These are phyloP conservation scores for Schizopygopsis pylzovi DNA, from an alignment of 2,797 vertebrate species.

Conservation along the genomic window DNA sequence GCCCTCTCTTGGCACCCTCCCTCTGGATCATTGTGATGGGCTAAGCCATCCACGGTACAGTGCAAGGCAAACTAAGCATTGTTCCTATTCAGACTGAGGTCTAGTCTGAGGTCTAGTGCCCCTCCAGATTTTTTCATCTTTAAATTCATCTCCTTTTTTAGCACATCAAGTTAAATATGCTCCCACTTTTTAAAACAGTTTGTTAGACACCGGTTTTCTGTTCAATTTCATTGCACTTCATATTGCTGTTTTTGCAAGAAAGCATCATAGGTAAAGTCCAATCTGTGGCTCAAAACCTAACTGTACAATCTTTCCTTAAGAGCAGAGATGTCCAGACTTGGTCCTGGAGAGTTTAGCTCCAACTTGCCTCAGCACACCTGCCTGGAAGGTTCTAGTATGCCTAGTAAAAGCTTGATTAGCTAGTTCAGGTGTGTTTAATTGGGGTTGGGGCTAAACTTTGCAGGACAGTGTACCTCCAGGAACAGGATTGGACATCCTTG, in stretches of 20 bases:
- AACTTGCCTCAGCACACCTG: background rate
- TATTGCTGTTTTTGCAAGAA: background rate
- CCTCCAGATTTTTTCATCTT: background rate
- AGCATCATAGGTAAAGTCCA: background rate
- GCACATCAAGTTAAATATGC: background rate
- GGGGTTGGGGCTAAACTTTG: background rate
- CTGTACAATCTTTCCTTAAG: background rate
- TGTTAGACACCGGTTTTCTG: background rate
- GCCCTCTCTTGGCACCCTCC: conserved; percentile 24
- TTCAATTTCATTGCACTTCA: background rate
- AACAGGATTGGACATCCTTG: background rate
- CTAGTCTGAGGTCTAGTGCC: background rate
- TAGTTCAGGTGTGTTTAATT: background rate
- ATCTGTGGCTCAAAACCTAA: background rate
- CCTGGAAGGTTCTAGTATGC: background rate
- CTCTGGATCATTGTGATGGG: conserved; percentile 18
- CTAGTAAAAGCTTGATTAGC: background rate
- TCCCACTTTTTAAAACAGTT: background rate
- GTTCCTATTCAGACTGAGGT: background rate
- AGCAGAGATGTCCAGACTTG: background rate
- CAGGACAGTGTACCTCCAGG: background rate
- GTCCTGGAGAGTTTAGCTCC: background rate
- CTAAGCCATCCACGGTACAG: background rate
- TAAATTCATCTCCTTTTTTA: background rate
- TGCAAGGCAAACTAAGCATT: background rate